Evolutionary conservation across 2,888 invertebrate species (phyloP).

Genomic region (Leucania comma): DNA sequence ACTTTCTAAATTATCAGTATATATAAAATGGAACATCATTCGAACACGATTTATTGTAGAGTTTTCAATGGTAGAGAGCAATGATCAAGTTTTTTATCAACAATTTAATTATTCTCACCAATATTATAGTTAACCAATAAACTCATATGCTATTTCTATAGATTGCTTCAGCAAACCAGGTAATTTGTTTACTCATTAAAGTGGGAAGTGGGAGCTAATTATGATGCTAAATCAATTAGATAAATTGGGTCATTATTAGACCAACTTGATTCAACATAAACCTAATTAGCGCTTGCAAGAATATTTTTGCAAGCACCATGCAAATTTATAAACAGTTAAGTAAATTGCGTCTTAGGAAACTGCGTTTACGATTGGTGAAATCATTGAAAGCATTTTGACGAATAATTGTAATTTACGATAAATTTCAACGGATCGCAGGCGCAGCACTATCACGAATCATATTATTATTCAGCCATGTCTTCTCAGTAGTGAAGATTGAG

Average conservation of each 20-base stretch:
- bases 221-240: slow-evolving; percentile 19
- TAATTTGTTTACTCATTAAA: slow-evolving; percentile 31
- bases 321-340: slow-evolving; percentile 65
- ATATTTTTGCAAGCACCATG: slow-evolving; percentile 66
- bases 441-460: slow-evolving; percentile 48
- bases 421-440: slow-evolving; percentile 46
- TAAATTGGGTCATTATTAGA: slow-evolving; percentile 34
- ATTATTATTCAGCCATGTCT: slow-evolving; percentile 56
- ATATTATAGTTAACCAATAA: slow-evolving; percentile 23
- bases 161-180: slow-evolving; percentile 20
- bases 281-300: slow-evolving; percentile 64
- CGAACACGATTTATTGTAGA: slow-evolving; percentile 10
- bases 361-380: slow-evolving; percentile 51
- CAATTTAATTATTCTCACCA: slow-evolving; percentile 15
- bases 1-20: slow-evolving; percentile 23
- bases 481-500: slow-evolving; percentile 53
- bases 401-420: slow-evolving; percentile 46
- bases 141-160: slow-evolving; percentile 30
- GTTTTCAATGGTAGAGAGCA: slow-evolving; percentile 7
- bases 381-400: slow-evolving; percentile 55
- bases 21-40: slow-evolving; percentile 14
- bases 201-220: slow-evolving; percentile 21
- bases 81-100: slow-evolving; percentile 24
- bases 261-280: slow-evolving; percentile 28
- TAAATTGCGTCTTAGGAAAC: slow-evolving; percentile 65